Evolutionary conservation across 2,797 vertebrate genomes (phyloP).

Genomic region (Paratrypauchen microcephalus): DNA sequence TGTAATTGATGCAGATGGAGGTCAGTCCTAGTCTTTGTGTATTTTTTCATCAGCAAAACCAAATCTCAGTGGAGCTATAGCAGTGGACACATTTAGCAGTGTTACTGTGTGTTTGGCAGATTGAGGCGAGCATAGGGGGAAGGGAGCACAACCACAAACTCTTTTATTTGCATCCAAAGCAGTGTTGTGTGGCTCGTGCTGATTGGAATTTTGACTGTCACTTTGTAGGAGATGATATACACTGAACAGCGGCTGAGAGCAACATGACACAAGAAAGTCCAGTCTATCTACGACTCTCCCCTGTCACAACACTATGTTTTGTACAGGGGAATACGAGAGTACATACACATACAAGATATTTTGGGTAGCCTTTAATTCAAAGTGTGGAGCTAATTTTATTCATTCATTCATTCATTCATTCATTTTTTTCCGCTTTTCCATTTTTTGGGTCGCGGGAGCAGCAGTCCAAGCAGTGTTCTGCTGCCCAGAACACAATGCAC

Average conservation of each 20-base stretch:
- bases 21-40: too few species aligned
- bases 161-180: slow-evolving; percentile 19
- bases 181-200: slow-evolving; percentile 2
- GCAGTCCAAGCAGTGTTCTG: too few species aligned
- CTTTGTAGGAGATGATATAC: slow-evolving; percentile 7
- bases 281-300: neutral
- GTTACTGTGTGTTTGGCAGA: slow-evolving; percentile 2
- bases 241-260: neutral
- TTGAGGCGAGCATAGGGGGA: slow-evolving; percentile 12
- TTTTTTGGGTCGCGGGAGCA: too few species aligned
- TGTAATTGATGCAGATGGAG: too few species aligned
- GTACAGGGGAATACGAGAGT: neutral
- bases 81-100: neutral
- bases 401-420: too few species aligned
- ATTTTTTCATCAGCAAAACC: too few species aligned
- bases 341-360: too few species aligned
- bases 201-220: slow-evolving; percentile 30
- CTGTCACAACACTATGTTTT: neutral
- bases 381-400: too few species aligned
- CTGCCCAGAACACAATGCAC: too few species aligned
- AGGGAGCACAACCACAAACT: neutral
- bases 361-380: too few species aligned
- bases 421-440: too few species aligned
- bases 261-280: neutral
- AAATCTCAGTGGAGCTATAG: too few species aligned